Percentiles rank a stretch among this genome's conserved stretches.
phyloP scores from a whole-genome alignment of 1,140 invertebrate species.

The Lithobius niger region DNA sequence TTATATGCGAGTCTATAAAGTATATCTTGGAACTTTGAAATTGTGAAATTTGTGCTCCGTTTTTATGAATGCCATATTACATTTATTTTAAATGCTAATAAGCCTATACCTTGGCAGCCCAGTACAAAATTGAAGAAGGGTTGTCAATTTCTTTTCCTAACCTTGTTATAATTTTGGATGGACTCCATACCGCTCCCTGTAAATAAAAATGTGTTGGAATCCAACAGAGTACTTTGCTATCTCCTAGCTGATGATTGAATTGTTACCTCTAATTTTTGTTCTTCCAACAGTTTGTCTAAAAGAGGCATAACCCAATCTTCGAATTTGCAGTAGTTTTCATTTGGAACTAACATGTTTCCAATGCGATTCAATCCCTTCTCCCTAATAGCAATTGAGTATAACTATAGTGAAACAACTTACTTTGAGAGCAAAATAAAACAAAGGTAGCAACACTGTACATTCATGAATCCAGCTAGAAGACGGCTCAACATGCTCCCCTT shows the following conservation, averaged over 20 bases:
- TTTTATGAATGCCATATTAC: no score
- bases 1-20: no score
- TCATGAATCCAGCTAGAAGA: no score
- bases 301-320: slow-evolving; percentile 97
- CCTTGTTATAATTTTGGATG: slow-evolving; percentile 68
- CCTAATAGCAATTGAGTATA: slow-evolving; percentile 46
- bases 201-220: neutral
- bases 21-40: no score
- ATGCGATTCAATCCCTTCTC: slow-evolving; percentile 90
- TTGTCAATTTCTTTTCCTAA: slow-evolving; percentile 86
- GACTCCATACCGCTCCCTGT: slow-evolving; percentile 70
- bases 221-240: neutral
- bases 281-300: slow-evolving; percentile 76
- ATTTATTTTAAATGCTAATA: no score
- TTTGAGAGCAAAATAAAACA: no score
- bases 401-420: neutral
- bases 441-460: no score
- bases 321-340: slow-evolving; percentile 97
- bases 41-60: no score
- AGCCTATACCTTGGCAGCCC: slow-evolving; percentile 83
- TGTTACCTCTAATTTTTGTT: slow-evolving; percentile 58
- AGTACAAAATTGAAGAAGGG: slow-evolving; percentile 88
- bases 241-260: slow-evolving; percentile 3
- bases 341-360: slow-evolving; percentile 94
- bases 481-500: no score